phyloP scores from a whole-genome alignment of 2,113 vertebrate species.

The Apteryx owenii region DNA sequence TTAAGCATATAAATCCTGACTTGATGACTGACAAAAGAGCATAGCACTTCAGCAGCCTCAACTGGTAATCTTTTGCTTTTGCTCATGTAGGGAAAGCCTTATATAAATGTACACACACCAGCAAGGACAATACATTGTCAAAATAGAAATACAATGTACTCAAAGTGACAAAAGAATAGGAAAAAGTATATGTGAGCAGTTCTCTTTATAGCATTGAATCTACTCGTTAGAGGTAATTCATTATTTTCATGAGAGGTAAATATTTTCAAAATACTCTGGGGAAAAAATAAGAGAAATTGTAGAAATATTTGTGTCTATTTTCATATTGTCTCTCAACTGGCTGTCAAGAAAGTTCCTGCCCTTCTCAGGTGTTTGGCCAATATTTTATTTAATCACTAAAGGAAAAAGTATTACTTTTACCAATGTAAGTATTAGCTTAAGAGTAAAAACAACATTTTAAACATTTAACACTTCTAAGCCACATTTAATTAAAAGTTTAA shows the following conservation, averaged over 20 bases:
- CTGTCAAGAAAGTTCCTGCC: background rate
- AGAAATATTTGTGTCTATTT: background rate
- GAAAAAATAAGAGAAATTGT: accelerated
- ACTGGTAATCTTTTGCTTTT: background rate
- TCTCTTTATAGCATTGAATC: background rate
- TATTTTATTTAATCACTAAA: background rate
- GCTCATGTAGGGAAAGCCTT: background rate
- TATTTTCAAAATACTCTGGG: background rate
- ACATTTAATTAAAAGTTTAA: background rate
- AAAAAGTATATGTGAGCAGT: background rate
- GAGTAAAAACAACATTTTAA: background rate
- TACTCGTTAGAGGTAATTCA: background rate
- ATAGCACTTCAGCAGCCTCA: background rate
- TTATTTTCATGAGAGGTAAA: background rate
- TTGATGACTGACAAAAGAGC: background rate
- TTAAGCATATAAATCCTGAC: background rate
- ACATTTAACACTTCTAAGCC: background rate
- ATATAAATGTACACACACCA: background rate
- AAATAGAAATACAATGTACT: background rate
- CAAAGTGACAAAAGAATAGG: background rate
- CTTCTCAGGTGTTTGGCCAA: background rate
- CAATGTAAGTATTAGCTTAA: background rate
- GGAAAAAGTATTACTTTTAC: background rate
- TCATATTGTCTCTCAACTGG: background rate
- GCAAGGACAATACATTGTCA: background rate